phyloP scores from a whole-genome alignment of 37 sponge, comb jelly and placozoan genomes.

The Bolinopsis microptera region DNA sequence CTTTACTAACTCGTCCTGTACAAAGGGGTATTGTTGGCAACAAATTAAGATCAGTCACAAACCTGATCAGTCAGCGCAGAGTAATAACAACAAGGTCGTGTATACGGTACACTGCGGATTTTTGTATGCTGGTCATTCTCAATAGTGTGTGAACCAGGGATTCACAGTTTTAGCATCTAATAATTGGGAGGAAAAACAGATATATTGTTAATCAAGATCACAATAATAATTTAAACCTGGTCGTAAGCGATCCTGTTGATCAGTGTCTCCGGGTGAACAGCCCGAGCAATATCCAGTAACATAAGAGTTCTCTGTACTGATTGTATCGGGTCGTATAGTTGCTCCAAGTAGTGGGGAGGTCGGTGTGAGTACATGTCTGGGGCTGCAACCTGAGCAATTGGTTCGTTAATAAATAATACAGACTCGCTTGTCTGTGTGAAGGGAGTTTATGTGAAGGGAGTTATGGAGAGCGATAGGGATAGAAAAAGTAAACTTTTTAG shows the following conservation, averaged over 20 bases:
- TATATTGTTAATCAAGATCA: no score
- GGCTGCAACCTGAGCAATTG: constrained; percentile 7
- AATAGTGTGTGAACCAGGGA: no score
- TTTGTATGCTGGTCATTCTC: no score
- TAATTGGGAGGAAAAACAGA: no score
- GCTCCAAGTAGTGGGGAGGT: constrained; percentile 61
- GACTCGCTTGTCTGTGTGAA: background rate
- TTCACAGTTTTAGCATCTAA: no score
- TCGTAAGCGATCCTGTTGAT: constrained; percentile 74
- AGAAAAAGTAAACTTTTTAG: no score
- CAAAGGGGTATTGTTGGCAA: background rate
- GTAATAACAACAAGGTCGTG: no score
- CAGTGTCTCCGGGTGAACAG: constrained; percentile 66
- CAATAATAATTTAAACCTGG: no score
- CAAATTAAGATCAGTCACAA: no score
- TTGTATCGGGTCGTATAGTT: constrained; percentile 35
- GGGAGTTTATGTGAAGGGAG: background rate
- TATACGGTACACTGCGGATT: no score
- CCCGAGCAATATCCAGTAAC: constrained; percentile 69
- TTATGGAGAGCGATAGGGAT: background rate
- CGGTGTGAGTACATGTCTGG: constrained; percentile 66
- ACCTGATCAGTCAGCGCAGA: no score
- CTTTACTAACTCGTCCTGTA: constrained; percentile 54
- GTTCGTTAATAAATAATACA: background rate
- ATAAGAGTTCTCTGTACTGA: constrained; percentile 68